Base-by-base conservation (phyloP, 2,797 vertebrate genomes). In the Microctenopoma stevenorrisi region DNA sequence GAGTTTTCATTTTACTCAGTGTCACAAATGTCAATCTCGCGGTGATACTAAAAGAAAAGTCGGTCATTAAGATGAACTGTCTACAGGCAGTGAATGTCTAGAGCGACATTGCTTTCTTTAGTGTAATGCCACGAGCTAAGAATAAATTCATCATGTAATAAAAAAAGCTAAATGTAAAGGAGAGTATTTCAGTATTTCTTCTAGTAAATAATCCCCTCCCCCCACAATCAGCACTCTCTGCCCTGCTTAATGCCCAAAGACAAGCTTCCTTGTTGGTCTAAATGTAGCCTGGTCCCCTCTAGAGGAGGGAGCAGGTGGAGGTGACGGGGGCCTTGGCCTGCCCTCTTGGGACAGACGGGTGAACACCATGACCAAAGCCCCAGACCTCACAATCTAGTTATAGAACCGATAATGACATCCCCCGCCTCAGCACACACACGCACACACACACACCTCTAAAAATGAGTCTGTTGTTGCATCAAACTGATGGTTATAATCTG, bases 261-360 rank as follows among this genome's bases (percentile, higher is more conserved):
- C 25, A 4, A 78, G 81, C 81, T 86, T 88, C 78, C 76, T 84
- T 59, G 47, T 77, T 53, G 53, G 30, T 74, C 83, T 93, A 90
- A 89, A 90, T 90, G 88, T 92, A 91, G 68, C 61, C 22, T 1
- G 64, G 46, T 76, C 82, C 82, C 88, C 86, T 88, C 83, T 87
- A 74, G 79, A 91, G 89, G 76, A 49, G 64, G 76, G 71, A 91
- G 85, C 92, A 92, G 91, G 92, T 92, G 91, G 87, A 90, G 87
- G 87, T 91, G 89, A 89, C 82, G 55, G 91, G 91, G 86, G 88
- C 78, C 71, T 85, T 92, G 92, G 90, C 91, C 81, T 81, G 68
- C 18, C 46, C 86, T 85, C 85, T 25, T 54, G 52, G 81, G 91
- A 91, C 92, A 93, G 91, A 92, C 62, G 90, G 89, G 77, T 84